Conservation (phyloP, 2,797 vertebrate species). For the Pithecia hirsuta region DNA sequence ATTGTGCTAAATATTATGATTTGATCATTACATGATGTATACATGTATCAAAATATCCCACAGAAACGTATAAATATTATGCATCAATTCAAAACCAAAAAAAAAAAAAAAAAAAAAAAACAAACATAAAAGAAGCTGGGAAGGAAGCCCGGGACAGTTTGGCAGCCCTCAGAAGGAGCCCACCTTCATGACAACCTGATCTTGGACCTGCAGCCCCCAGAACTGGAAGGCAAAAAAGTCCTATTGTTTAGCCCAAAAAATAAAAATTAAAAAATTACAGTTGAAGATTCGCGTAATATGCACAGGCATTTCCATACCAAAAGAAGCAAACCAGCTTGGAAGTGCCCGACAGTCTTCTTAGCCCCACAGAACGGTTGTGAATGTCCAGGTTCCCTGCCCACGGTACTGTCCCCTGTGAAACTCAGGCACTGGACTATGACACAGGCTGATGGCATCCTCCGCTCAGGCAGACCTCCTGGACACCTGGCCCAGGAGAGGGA, state of each 20-base stretch:
- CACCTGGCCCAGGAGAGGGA: background rate
- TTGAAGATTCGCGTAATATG: background rate
- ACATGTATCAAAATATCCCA: background rate
- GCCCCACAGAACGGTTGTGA: background rate
- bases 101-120: too few relatives aligned
- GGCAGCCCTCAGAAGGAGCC: background rate
- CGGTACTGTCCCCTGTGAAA: background rate
- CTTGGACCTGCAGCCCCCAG: background rate
- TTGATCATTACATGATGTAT: background rate
- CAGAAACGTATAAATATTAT: background rate
- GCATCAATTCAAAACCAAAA: background rate
- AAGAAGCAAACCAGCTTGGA: background rate
- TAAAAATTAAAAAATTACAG: background rate
- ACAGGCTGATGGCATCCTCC: background rate
- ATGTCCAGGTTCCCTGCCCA: background rate
- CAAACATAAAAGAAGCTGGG: background rate
- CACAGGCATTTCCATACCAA: background rate
- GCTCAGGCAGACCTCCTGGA: background rate
- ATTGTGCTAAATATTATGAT: background rate
- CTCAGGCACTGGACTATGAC: background rate
- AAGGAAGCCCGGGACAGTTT: background rate
- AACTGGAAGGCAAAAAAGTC: background rate
- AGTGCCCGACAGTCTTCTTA: background rate
- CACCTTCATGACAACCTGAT: background rate
- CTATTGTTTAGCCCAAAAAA: background rate